Percentiles rank a stretch among this genome's conserved stretches.
phyloP scores from a whole-genome alignment of 2,888 invertebrate genomes.

The Lithophane leautieri region DNA sequence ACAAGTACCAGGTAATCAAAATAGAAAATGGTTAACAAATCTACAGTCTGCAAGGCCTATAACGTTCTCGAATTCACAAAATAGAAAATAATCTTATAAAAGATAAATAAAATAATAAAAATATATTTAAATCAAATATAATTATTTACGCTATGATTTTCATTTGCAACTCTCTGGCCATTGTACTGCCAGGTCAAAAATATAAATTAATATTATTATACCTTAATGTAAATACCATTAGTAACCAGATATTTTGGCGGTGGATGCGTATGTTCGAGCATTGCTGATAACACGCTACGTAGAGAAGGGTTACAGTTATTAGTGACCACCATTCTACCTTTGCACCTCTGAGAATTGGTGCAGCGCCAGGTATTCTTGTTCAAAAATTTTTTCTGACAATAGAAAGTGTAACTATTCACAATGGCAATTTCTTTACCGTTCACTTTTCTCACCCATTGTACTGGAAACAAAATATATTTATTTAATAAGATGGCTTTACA shows the following conservation, averaged over 20 bases:
- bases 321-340: conserved; percentile 3
- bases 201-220: neutral
- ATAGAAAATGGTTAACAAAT: no score
- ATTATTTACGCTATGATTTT: neutral
- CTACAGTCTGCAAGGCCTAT: no score
- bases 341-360: conserved; percentile 6
- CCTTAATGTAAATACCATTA: conserved; percentile 13
- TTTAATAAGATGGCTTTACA: neutral
- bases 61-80: no score
- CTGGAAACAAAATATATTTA: neutral
- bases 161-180: neutral
- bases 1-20: no score
- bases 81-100: no score
- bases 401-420: conserved; percentile 11
- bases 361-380: conserved; percentile 6
- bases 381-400: neutral
- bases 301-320: neutral
- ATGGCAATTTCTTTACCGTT: conserved; percentile 16
- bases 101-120: no score
- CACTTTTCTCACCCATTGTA: conserved; percentile 10
- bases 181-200: neutral
- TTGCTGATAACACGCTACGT: conserved; percentile 3
- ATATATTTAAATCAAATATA: neutral
- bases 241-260: conserved; percentile 4
- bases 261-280: conserved; percentile 3